Evolutionary conservation across 30 jellyfish, hydroid and myxozoan genomes (phyloP).

Genomic region (Chironex yamaguchii): DNA sequence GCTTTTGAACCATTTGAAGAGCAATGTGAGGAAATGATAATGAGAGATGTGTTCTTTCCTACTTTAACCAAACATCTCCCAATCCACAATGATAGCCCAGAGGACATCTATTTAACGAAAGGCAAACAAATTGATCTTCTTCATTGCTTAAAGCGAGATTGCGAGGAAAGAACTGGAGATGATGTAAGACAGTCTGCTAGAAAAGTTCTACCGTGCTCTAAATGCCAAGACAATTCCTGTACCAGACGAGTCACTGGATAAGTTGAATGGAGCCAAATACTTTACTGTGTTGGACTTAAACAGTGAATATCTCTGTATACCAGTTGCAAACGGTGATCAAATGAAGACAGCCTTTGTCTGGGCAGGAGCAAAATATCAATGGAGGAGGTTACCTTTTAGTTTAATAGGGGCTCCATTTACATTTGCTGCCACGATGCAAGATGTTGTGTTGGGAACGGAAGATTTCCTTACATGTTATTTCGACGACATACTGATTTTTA

Average conservation of each 20-base stretch:
- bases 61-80: not conserved
- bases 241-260: too few species aligned
- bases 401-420: not conserved
- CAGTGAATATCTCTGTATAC: not conserved
- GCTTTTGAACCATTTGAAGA: conserved; percentile 4
- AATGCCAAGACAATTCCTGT: too few species aligned
- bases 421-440: not conserved
- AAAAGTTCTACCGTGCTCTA: too few species aligned
- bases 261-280: too few species aligned
- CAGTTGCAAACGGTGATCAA: not conserved
- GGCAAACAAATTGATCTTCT: not conserved
- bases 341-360: not conserved
- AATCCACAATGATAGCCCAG: not conserved
- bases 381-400: conserved; percentile 2
- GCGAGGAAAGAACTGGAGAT: not conserved
- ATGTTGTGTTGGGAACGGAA: too few species aligned
- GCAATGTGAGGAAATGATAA: not conserved
- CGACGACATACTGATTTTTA: too few species aligned
- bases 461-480: too few species aligned
- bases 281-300: not conserved
- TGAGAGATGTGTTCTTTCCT: conserved; percentile 6
- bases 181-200: not conserved
- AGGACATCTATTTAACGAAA: not conserved
- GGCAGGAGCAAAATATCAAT: conserved; percentile 22
- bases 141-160: not conserved